A percentile compares a stretch with the other conserved stretches of the same genome.
Evolutionary conservation across 2,888 invertebrate species (phyloP).

Genomic region (Yponomeuta evonymella): DNA sequence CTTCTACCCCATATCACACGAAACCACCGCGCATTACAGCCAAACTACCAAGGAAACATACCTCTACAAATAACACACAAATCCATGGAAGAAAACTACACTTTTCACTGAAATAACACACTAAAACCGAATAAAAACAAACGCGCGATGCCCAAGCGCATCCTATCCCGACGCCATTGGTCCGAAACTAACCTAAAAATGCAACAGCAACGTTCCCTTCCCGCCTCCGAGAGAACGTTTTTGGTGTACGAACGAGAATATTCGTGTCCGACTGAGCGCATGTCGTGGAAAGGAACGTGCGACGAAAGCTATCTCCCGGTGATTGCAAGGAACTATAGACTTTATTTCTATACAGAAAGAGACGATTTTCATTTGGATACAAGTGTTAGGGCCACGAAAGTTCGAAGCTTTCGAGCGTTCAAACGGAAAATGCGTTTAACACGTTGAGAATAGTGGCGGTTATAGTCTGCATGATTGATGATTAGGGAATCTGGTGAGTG

Average conservation of each 20-base stretch:
- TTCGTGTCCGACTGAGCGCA: slow-evolving; percentile 26
- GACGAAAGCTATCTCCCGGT: neutral
- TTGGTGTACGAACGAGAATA: slow-evolving; percentile 46
- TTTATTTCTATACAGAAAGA: neutral
- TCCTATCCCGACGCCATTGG: slow-evolving; percentile 41
- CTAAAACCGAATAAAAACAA: slow-evolving; percentile 27
- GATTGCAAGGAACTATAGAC: neutral
- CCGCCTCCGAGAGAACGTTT: slow-evolving; percentile 21
- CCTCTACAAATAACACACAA: slow-evolving; percentile 16
- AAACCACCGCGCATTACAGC: neutral
- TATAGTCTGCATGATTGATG: neutral
- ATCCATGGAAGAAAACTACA: slow-evolving; percentile 7
- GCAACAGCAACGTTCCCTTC: slow-evolving; percentile 39
- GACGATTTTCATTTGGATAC: neutral
- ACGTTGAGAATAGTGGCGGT: neutral
- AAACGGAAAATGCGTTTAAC: neutral
- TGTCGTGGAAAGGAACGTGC: slow-evolving; percentile 4
- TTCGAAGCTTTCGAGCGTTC: neutral
- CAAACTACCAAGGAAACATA: neutral
- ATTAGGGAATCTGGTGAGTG: slow-evolving; percentile 55
- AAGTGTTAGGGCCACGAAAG: neutral
- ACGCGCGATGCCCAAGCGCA: slow-evolving; percentile 30
- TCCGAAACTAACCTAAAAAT: slow-evolving; percentile 62
- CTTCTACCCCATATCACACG: neutral
- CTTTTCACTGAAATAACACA: slow-evolving; percentile 20